Evolutionary conservation across 2,797 vertebrate genomes (phyloP).

Genomic region (Microhierax caerulescens): DNA sequence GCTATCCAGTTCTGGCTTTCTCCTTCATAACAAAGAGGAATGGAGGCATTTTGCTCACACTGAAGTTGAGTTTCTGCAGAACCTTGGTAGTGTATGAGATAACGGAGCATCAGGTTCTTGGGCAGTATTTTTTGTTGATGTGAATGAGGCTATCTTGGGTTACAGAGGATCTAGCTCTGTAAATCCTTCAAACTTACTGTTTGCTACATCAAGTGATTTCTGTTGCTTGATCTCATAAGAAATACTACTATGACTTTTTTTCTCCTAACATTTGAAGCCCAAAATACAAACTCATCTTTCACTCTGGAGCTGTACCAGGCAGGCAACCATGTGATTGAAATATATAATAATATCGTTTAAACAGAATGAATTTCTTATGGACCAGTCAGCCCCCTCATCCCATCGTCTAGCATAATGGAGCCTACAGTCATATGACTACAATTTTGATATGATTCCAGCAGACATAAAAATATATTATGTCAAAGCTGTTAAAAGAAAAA

Average conservation of each 20-base stretch:
- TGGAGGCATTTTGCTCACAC: background rate
- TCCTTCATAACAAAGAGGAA: conserved; percentile 12
- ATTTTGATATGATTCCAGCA: background rate
- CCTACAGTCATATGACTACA: background rate
- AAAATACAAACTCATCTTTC: conserved; percentile 6
- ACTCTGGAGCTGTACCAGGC: background rate
- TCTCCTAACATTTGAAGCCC: background rate
- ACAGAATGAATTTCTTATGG: background rate
- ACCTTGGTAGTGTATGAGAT: background rate
- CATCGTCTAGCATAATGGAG: background rate
- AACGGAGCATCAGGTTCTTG: background rate
- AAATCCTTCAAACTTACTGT: conserved; percentile 30
- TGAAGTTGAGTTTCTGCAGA: conserved; percentile 18
- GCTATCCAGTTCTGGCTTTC: background rate
- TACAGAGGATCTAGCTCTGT: conserved; percentile 8
- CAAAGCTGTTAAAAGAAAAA: conserved; percentile 17
- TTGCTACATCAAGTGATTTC: conserved; percentile 27
- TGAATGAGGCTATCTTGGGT: conserved; percentile 4
- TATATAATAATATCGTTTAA: background rate
- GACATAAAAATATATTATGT: conserved; percentile 30
- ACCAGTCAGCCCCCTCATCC: background rate
- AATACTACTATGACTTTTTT: background rate
- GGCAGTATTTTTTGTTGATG: conserved; percentile 6
- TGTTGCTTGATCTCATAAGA: conserved; percentile 24
- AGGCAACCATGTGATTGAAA: conserved; percentile 14